Evolutionary conservation across 2,113 vertebrate genomes (phyloP).

Genomic region (Cranoglanis bouderius): DNA sequence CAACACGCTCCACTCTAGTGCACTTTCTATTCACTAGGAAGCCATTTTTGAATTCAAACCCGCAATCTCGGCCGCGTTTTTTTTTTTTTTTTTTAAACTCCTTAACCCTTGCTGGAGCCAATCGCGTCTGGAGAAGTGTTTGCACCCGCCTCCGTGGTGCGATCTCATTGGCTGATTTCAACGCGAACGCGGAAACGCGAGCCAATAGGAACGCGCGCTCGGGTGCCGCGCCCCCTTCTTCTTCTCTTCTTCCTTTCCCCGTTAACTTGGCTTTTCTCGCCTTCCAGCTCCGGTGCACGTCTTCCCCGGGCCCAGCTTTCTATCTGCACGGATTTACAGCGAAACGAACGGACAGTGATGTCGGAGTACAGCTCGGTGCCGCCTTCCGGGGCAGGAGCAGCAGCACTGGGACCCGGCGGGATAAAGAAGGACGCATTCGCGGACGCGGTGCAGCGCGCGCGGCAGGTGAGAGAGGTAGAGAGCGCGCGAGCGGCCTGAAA

Average conservation of each 20-base stretch:
- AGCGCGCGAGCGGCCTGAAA: conserved; percentile 34
- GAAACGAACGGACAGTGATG: conserved; percentile 67
- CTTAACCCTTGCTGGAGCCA: neutral
- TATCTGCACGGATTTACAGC: conserved; percentile 44
- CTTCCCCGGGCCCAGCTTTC: conserved; percentile 59
- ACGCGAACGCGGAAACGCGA: conserved; percentile 35
- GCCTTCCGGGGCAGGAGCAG: conserved; percentile 70
- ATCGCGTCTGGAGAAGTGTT: neutral
- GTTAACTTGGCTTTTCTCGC: conserved; percentile 66
- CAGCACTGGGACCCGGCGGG: conserved; percentile 68
- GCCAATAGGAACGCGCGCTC: conserved; percentile 36
- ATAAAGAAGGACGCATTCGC: conserved; percentile 89
- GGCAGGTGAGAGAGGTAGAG: conserved; percentile 80
- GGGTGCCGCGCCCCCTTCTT: conserved; percentile 24
- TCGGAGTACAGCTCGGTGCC: conserved; percentile 76
- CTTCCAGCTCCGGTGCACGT: conserved; percentile 76
- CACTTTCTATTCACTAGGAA: neutral
- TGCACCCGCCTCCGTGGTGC: neutral
- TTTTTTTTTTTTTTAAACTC: neutral
- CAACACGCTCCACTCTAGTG: neutral
- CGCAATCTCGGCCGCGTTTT: neutral
- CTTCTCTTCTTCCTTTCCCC: conserved; percentile 38
- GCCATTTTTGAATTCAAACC: neutral
- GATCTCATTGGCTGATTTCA: conserved; percentile 63
- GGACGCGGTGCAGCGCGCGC: conserved; percentile 86